Evolutionary conservation across 1,140 invertebrate genomes (phyloP).

Genomic region (Drosophila pectinifera): DNA sequence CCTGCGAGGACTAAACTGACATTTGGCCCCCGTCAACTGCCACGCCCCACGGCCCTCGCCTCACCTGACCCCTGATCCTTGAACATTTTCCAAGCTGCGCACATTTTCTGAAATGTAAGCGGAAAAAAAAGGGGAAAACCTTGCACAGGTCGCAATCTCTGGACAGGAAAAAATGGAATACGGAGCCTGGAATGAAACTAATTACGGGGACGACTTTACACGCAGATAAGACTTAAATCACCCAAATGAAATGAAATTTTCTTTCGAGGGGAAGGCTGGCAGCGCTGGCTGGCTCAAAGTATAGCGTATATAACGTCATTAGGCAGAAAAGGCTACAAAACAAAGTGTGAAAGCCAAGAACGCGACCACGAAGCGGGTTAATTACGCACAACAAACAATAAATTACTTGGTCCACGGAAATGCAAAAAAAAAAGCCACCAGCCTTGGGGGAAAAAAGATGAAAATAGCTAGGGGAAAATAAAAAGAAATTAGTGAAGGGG

Average conservation of each 20-base stretch:
- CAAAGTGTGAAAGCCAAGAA: constrained; percentile 67
- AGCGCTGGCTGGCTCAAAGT: constrained; percentile 13
- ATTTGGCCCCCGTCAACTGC: constrained; percentile 57
- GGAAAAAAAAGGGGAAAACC: constrained; percentile 46
- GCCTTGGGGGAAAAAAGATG: neutral
- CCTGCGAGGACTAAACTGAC: constrained; percentile 64
- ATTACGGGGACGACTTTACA: constrained; percentile 76
- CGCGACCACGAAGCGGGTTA: constrained; percentile 68
- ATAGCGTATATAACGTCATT: constrained; percentile 68
- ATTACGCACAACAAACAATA: constrained; percentile 80
- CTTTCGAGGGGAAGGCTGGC: neutral
- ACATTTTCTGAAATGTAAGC: constrained; percentile 76
- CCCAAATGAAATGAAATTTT: constrained; percentile 66
- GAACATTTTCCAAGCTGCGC: constrained; percentile 56
- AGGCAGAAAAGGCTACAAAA: constrained; percentile 35
- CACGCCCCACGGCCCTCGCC: too few species aligned
- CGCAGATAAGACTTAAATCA: constrained; percentile 78
- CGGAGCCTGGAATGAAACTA: constrained; percentile 64
- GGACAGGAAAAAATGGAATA: constrained; percentile 10
- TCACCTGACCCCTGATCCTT: constrained; percentile 8
- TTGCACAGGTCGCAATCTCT: constrained; percentile 51
- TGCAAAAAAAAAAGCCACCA: constrained; percentile 13
- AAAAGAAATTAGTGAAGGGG: constrained; percentile 44
- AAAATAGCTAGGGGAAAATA: constrained; percentile 2
- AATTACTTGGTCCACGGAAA: constrained; percentile 70